phyloP scores from a whole-genome alignment of 1,140 invertebrate genomes.

The Camponotus pennsylvanicus region DNA sequence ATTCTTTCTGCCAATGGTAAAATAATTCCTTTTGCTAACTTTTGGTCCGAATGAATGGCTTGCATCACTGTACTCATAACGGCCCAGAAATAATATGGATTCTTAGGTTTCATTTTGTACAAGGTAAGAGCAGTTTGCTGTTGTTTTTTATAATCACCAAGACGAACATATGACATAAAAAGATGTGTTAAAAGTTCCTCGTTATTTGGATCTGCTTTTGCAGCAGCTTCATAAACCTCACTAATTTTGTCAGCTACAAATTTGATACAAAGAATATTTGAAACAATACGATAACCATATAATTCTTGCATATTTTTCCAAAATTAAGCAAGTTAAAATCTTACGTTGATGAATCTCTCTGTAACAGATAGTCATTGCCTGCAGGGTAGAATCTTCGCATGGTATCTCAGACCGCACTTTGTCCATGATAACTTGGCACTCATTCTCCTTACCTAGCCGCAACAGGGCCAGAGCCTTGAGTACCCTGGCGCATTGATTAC shows the following conservation, averaged over 20 bases:
- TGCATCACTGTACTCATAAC: constrained; percentile 98
- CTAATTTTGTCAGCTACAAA: constrained; percentile 94
- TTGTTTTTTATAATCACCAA: constrained; percentile 96
- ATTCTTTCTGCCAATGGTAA: constrained; percentile 95
- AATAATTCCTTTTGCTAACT: constrained; percentile 82
- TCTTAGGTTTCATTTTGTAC: constrained; percentile 96
- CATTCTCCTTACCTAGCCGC: constrained; percentile 93
- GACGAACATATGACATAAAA: constrained; percentile 97
- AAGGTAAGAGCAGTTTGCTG: constrained; percentile 95
- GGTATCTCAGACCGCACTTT: constrained; percentile 93
- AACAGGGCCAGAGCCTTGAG: constrained; percentile 96
- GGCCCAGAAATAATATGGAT: constrained; percentile 99
- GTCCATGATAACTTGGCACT: constrained; percentile 92
- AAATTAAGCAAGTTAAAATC: constrained; percentile 69
- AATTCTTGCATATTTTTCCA: background rate
- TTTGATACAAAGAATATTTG: constrained; percentile 4
- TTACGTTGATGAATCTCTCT: constrained; percentile 96
- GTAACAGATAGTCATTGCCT: constrained; percentile 98
- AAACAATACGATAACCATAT: background rate
- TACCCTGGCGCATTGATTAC: constrained; percentile 95
- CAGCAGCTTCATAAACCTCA: constrained; percentile 95
- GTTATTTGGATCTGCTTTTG: constrained; percentile 93
- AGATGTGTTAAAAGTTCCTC: constrained; percentile 97
- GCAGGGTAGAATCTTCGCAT: constrained; percentile 96
- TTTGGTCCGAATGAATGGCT: constrained; percentile 86